These are phyloP conservation scores for Callithrix jacchus DNA, from an alignment of 2,113 vertebrate species.

Conservation along the genomic window DNA sequence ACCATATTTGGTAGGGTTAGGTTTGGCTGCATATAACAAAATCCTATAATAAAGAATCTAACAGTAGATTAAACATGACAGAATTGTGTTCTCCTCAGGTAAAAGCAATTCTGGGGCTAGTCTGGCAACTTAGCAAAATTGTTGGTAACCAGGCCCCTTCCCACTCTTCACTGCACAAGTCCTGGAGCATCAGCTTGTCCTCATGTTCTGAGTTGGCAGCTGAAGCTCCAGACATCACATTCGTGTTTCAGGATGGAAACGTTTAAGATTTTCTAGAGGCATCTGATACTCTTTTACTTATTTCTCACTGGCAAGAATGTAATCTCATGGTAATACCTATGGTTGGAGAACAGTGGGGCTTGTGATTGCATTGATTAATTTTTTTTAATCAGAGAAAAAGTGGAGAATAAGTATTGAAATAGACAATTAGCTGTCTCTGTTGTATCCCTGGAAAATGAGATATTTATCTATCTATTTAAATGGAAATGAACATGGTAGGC, in stretches of 20 bases:
- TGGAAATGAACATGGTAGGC: background rate
- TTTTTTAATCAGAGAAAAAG: background rate
- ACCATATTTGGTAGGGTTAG: background rate
- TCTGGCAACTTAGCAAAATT: background rate
- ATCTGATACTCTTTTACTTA: background rate
- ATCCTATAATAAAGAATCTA: background rate
- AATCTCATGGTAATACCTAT: background rate
- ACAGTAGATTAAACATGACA: background rate
- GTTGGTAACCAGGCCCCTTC: background rate
- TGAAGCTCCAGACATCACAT: background rate
- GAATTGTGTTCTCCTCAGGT: background rate
- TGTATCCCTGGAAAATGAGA: background rate
- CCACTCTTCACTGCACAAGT: background rate
- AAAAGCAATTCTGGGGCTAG: background rate
- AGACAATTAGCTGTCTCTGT: background rate
- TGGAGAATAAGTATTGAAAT: background rate
- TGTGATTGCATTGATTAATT: background rate
- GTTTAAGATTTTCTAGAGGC: background rate
- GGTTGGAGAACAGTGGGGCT: background rate
- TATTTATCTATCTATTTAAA: background rate
- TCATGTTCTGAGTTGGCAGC: background rate
- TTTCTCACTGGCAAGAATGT: background rate
- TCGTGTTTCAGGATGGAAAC: background rate
- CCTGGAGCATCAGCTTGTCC: background rate
- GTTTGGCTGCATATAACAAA: background rate